These are phyloP conservation scores for Neuroscelio doddi DNA, from an alignment of 2,888 invertebrate genomes.

Conservation along the genomic window DNA sequence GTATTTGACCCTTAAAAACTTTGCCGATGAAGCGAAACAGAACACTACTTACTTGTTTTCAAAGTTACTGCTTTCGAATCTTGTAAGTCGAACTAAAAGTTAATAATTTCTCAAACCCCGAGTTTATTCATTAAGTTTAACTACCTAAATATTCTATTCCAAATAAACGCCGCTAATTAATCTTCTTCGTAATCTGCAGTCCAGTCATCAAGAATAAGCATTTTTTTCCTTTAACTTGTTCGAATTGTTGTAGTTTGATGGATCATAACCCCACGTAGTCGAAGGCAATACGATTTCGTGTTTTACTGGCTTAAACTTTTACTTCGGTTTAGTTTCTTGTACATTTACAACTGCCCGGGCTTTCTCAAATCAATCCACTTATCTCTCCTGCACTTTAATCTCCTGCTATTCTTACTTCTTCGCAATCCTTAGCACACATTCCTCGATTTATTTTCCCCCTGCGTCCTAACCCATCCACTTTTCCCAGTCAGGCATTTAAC, in stretches of 20 bases:
- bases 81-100: conserved; percentile 27
- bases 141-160: conserved; percentile 17
- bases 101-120: conserved; percentile 27
- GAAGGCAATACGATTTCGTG: too few relatives aligned
- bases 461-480: conserved; percentile 37
- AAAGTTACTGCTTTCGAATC: conserved; percentile 24
- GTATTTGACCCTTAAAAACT: conserved; percentile 32
- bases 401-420: conserved; percentile 1
- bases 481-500: conserved; percentile 46
- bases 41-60: conserved; percentile 23
- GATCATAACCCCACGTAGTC: too few relatives aligned
- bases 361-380: conserved; percentile 40
- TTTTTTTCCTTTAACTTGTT: too few relatives aligned
- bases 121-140: conserved; percentile 18
- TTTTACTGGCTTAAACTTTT: conserved; percentile 26
- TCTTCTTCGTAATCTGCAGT: too few relatives aligned
- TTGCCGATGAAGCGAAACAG: too few relatives aligned
- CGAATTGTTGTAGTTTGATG: too few relatives aligned
- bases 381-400: conserved; percentile 21
- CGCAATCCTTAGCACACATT: conserved; percentile 13
- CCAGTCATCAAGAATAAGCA: too few relatives aligned
- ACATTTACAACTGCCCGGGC: too few relatives aligned
- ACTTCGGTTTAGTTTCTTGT: conserved; percentile 8
- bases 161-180: conserved; percentile 18
- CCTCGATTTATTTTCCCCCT: conserved; percentile 16